Conservation (phyloP, 2,797 vertebrate species). For the Spea hammondii region DNA sequence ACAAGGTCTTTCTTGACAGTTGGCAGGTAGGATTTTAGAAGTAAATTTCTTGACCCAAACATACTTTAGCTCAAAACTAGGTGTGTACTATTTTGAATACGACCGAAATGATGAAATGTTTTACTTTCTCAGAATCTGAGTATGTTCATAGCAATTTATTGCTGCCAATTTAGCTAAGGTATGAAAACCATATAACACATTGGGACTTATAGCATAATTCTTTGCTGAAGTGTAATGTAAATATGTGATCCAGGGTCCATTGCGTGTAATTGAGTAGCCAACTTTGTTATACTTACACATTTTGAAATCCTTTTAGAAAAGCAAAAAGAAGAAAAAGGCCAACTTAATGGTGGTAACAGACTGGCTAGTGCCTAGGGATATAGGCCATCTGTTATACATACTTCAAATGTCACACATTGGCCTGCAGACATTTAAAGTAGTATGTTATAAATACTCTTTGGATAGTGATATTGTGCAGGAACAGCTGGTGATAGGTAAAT, state of each 20-base stretch:
- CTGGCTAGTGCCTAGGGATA: constrained; percentile 42
- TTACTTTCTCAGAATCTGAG: too few relatives aligned
- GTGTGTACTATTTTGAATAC: too few relatives aligned
- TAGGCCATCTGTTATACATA: constrained; percentile 48
- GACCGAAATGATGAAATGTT: too few relatives aligned
- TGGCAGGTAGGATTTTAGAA: too few relatives aligned
- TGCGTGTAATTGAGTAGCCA: constrained; percentile 3
- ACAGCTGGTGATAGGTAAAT: constrained; percentile 52
- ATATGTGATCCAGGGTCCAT: neutral
- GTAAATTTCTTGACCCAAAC: too few relatives aligned
- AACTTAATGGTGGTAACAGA: constrained; percentile 48
- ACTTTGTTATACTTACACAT: constrained; percentile 21
- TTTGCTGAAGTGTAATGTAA: neutral
- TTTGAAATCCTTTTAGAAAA: constrained; percentile 5
- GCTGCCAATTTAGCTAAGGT: too few relatives aligned
- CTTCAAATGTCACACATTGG: constrained; percentile 49
- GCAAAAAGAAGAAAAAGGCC: constrained; percentile 34
- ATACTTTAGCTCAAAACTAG: too few relatives aligned
- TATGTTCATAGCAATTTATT: too few relatives aligned
- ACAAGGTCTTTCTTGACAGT: too few relatives aligned
- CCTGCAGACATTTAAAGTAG: constrained; percentile 51
- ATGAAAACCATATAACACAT: too few relatives aligned
- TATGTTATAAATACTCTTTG: constrained; percentile 52
- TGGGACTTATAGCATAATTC: too few relatives aligned
- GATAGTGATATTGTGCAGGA: constrained; percentile 48